Conservation (phyloP, 2,797 vertebrate genomes). For the Geotrypetes seraphini region DNA sequence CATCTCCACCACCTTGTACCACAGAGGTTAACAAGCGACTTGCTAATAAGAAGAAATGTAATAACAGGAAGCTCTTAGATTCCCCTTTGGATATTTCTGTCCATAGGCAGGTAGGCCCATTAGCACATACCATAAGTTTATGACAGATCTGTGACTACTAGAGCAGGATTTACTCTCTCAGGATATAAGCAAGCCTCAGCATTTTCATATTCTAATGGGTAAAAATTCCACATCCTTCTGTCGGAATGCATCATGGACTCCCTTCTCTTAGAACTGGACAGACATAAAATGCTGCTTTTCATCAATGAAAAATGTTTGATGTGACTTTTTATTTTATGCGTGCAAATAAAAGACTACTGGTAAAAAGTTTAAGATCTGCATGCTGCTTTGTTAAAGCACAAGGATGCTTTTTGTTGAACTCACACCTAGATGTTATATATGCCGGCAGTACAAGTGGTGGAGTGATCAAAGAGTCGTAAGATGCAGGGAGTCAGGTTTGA, state of each 20-base stretch:
- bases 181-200: conserved; percentile 19
- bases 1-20: too few relatives aligned
- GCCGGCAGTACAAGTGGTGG: too few relatives aligned
- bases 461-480: too few relatives aligned
- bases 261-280: conserved; percentile 18
- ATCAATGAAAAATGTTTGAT: conserved; percentile 24
- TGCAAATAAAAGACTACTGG: too few relatives aligned
- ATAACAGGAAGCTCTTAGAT: conserved; percentile 6
- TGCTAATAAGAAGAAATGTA: conserved; percentile 5
- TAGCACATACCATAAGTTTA: neutral
- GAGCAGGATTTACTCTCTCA: neutral
- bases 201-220: conserved; percentile 19
- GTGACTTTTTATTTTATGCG: conserved; percentile 38
- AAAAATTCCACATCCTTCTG: conserved; percentile 21
- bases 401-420: too few relatives aligned
- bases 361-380: too few relatives aligned
- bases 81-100: conserved; percentile 2
- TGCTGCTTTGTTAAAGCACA: too few relatives aligned
- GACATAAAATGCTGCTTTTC: conserved; percentile 38
- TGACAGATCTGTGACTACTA: neutral
- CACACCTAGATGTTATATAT: too few relatives aligned
- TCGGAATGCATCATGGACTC: conserved; percentile 16
- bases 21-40: conserved; percentile 9
- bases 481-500: too few relatives aligned
- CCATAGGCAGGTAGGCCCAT: conserved; percentile 1